Evolutionary conservation across 2,113 vertebrate genomes (phyloP).

Genomic region (Haplochromis vanheusdeni): DNA sequence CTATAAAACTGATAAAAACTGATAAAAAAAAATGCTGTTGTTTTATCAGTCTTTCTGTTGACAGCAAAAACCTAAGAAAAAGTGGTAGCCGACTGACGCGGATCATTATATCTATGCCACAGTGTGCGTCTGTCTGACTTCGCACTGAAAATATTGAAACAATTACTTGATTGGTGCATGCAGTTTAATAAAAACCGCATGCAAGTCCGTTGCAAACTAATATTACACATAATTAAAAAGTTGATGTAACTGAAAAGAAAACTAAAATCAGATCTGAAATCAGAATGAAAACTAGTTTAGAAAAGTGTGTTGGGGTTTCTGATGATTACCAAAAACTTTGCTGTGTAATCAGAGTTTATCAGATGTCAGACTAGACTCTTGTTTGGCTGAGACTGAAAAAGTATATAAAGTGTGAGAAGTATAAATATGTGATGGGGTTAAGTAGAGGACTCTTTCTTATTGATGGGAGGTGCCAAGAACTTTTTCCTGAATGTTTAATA

Average conservation of each 20-base stretch:
- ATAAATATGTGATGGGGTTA: not conserved
- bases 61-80: not conserved
- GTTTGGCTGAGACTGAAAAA: not conserved
- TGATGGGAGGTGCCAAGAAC: not conserved
- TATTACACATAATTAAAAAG: not conserved
- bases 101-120: not conserved
- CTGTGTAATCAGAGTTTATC: not conserved
- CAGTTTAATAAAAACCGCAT: not conserved
- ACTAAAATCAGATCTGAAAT: not conserved
- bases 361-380: not conserved
- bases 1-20: not conserved
- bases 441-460: not conserved
- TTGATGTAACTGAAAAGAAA: not conserved
- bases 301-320: not conserved
- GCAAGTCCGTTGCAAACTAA: not conserved
- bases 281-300: not conserved
- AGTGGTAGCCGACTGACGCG: not conserved
- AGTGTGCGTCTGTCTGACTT: not conserved
- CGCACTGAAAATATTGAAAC: not conserved
- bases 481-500: not conserved
- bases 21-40: not conserved
- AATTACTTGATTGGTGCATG: not conserved
- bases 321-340: not conserved
- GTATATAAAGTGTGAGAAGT: not conserved
- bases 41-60: not conserved